phyloP scores from a whole-genome alignment of 2,888 invertebrate species.

The Microplitis manilae region DNA sequence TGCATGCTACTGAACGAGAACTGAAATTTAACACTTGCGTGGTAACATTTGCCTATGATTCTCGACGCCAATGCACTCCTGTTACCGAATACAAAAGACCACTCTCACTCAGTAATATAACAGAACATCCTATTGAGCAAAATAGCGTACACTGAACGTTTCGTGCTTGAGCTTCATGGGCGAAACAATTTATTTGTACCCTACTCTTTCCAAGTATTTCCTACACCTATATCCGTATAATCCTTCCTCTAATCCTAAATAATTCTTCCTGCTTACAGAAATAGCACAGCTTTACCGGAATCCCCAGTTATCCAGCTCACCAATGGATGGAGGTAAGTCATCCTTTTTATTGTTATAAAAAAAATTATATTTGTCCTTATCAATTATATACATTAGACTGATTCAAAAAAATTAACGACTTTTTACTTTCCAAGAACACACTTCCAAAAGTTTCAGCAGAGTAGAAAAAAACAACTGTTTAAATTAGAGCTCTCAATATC shows the following conservation, averaged over 20 bases:
- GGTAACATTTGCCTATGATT: no score
- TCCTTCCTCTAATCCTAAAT: slow-evolving; percentile 58
- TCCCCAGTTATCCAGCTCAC: slow-evolving; percentile 73
- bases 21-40: no score
- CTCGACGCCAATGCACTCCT: no score
- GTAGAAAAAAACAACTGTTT: no score
- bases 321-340: slow-evolving; percentile 76
- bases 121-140: not conserved
- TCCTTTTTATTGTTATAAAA: slow-evolving; percentile 54
- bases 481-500: no score
- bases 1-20: no score
- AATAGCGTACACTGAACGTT: no score
- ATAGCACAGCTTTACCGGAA: slow-evolving; percentile 73
- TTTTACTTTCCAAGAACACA: no score
- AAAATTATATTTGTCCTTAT: slow-evolving; percentile 40
- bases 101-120: not conserved
- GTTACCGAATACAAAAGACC: no score
- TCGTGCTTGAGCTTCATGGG: no score
- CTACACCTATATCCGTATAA: slow-evolving; percentile 24
- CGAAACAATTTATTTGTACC: not conserved
- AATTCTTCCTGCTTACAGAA: slow-evolving; percentile 72
- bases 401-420: no score
- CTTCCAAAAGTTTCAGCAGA: no score
- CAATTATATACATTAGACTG: slow-evolving; percentile 42
- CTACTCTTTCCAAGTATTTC: slow-evolving; percentile 16